Conservation (phyloP, 2,888 invertebrate species). For the Lagria hirta region DNA sequence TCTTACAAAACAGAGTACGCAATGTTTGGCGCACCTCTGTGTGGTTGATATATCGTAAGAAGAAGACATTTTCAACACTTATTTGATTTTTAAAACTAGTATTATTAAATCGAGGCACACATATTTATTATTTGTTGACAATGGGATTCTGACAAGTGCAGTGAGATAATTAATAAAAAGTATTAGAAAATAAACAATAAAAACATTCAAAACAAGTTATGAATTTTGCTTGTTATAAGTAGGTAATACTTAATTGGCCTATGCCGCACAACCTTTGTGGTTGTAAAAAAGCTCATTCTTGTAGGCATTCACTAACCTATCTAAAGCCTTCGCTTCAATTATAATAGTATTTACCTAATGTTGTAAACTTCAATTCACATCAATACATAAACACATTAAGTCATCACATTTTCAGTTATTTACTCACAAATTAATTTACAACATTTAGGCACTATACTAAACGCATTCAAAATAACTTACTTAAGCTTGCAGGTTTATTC, state of each 20-base stretch:
- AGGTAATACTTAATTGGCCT: conserved; percentile 30
- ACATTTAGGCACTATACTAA: conserved; percentile 36
- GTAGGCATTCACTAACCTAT: conserved; percentile 28
- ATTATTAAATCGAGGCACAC: conserved; percentile 25
- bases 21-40: conserved; percentile 8
- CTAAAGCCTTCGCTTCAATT: conserved; percentile 26
- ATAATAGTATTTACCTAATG: conserved; percentile 34
- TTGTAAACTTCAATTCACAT: conserved; percentile 21
- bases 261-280: conserved; percentile 2
- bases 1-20: conserved; percentile 13
- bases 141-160: conserved; percentile 22
- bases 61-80: conserved; percentile 17
- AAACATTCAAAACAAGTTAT: too few species aligned
- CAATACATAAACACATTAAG: conserved; percentile 1
- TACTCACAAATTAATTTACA: conserved; percentile 21
- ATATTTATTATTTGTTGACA: conserved; percentile 21
- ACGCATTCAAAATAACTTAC: conserved; percentile 16
- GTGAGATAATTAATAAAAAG: conserved; percentile 14
- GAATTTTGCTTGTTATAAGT: too few species aligned
- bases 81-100: conserved; percentile 13
- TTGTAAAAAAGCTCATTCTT: conserved; percentile 7
- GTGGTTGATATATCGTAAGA: conserved; percentile 1
- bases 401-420: conserved; percentile 12
- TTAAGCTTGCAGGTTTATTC: too few species aligned
- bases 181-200: conserved; percentile 4